Evolutionary conservation across 2,797 vertebrate species (phyloP), one percentile per base, ranked within the genome.

Genomic region (Diglossa cyanea): DNA sequence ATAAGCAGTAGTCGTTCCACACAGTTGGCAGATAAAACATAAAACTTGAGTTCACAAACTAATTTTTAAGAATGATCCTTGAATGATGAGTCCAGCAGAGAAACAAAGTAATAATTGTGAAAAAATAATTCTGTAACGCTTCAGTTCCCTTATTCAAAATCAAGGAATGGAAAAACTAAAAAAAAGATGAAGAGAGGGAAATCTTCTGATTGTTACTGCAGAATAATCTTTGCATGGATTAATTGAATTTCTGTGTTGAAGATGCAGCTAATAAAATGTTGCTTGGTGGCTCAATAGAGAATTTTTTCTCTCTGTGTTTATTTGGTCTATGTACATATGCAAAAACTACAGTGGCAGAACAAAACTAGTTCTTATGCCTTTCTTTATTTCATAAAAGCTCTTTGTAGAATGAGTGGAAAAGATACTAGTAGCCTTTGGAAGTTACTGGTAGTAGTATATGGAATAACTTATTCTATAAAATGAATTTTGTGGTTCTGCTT

Each of bases 81-180:
- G 42, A 67, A 72, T 44, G 33, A 67, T 30, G 26, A 84, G 21
- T 68, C 35, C 58, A 89, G 39, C 20, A 86, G 17, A 61, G 45
- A 86, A 95, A 89, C 35, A 3, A 91, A 86, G 11, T 39, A 47
- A 68, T 78, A 86, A 89, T 45, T 92, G 40, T 47, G 77, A 92
- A 72, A 7, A 93, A 75, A 83, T 51, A 93, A 88, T 77, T 79
- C 20, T 28, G 54, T 65, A 78, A 94, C 0, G 2, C 58, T 94
- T 88, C 21, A 11, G 24, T 72, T 86, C 42, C n/a, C n/a, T 88
- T 88, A 75, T 84, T 86, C 26, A 57, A 89, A 86, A 88, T 61
- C 66, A 86, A 84, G 58, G 21, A 88, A 80, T 5, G 24, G 37
- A 67, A 88, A 85, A 80, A 66, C 10, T 11, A 7, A 30, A 54